A percentile compares a stretch with the other conserved stretches of the same genome.
Evolutionary conservation across 2,797 vertebrate genomes (phyloP).

Genomic region (Parauchenoglanis punctatus): DNA sequence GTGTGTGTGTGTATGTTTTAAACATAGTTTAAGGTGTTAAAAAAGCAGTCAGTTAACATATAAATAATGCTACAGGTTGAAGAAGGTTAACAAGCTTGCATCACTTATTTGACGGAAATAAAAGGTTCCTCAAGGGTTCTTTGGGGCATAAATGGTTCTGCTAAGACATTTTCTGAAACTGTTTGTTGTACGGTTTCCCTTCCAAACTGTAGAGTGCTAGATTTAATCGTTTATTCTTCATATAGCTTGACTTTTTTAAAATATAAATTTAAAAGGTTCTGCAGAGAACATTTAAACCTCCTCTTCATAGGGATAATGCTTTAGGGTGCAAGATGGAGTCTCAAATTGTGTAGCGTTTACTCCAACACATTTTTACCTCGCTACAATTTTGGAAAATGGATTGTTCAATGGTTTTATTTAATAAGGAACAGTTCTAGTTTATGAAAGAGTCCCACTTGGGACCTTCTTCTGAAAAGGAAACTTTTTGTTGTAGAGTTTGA

Average conservation of each 20-base stretch:
- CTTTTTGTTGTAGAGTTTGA: neutral
- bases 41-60: slow-evolving; percentile 16
- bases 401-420: neutral
- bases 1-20: neutral
- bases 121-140: neutral
- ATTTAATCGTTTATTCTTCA: neutral
- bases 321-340: neutral
- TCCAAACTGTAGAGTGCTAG: neutral
- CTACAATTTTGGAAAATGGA: neutral
- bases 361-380: neutral
- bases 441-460: neutral
- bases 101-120: neutral
- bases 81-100: slow-evolving; percentile 7
- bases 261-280: neutral
- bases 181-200: neutral
- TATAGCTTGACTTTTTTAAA: neutral
- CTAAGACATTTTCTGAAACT: neutral
- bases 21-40: slow-evolving; percentile 8
- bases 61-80: neutral
- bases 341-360: neutral
- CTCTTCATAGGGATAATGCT: neutral
- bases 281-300: neutral
- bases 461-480: neutral
- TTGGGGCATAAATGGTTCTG: neutral
- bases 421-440: neutral